Conservation (phyloP, 2,888 invertebrate species). For the Apotomis turbidana region DNA sequence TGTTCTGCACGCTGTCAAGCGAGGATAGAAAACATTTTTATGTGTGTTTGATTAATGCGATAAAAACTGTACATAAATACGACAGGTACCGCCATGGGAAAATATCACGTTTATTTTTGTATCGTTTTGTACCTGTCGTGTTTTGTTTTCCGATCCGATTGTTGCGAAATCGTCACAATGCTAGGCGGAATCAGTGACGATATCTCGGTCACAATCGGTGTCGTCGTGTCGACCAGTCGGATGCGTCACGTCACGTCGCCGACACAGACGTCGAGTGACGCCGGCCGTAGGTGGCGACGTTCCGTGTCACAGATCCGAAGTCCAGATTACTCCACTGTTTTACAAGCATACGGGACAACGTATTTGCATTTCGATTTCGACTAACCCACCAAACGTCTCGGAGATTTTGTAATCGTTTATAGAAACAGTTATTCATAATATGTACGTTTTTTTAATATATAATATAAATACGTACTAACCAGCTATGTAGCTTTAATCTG, state of each 20-base stretch:
- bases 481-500: too few species aligned
- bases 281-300: conserved; percentile 54
- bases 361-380: conserved; percentile 74
- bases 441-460: too few species aligned
- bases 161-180: conserved; percentile 53
- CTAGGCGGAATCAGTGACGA: conserved; percentile 64
- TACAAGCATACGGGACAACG: conserved; percentile 64
- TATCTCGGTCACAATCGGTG: conserved; percentile 76
- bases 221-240: conserved; percentile 47
- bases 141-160: conserved; percentile 53
- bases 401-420: conserved; percentile 25
- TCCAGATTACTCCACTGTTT: conserved; percentile 65
- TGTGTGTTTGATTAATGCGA: conserved; percentile 45
- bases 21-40: conserved; percentile 45
- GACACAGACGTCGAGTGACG: conserved; percentile 51
- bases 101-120: conserved; percentile 9
- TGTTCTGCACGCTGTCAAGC: conserved; percentile 49
- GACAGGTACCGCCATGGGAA: conserved; percentile 34
- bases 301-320: conserved; percentile 55
- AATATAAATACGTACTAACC: too few species aligned
- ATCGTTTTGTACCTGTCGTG: not conserved
- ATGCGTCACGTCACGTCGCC: conserved; percentile 51
- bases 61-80: conserved; percentile 35
- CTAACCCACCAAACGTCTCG: conserved; percentile 52
- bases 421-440: conserved; percentile 13